These are phyloP conservation scores for Eidolon dupreanum DNA, from an alignment of 2,797 vertebrate species.

Conservation along the genomic window DNA sequence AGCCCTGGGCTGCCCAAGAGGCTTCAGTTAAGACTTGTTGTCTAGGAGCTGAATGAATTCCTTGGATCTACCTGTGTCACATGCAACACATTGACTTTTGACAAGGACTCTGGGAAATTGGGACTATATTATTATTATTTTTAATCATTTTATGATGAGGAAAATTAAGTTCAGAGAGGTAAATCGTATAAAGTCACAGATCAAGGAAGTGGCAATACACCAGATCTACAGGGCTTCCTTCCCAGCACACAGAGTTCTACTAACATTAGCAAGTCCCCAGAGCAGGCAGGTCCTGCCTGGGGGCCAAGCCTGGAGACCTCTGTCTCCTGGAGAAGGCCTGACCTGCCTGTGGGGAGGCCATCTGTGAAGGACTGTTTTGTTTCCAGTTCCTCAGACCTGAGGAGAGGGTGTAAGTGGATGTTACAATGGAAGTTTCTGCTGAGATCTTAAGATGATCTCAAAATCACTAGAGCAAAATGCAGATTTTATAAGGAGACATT, in stretches of 20 bases:
- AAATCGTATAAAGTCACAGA: background rate
- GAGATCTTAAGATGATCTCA: background rate
- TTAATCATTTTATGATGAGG: background rate
- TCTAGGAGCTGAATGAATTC: background rate
- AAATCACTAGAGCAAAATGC: background rate
- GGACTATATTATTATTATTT: background rate
- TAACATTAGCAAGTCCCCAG: too few relatives aligned
- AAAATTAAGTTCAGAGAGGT: background rate
- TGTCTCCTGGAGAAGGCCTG: background rate
- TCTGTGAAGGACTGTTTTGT: background rate
- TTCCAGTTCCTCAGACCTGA: background rate
- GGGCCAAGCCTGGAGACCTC: background rate
- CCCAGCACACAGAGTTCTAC: background rate
- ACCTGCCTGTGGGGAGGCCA: accelerated
- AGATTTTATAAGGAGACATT: background rate
- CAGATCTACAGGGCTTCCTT: background rate
- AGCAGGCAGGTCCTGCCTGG: background rate
- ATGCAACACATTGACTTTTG: background rate
- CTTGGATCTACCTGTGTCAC: background rate
- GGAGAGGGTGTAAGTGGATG: background rate
- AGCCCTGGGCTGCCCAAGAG: background rate
- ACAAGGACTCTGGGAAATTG: background rate
- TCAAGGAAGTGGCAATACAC: background rate
- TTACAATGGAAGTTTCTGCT: background rate
- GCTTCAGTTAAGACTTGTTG: background rate